Evolutionary conservation across 1,140 invertebrate species (phyloP).

Genomic region (Drosophila chauvacae): DNA sequence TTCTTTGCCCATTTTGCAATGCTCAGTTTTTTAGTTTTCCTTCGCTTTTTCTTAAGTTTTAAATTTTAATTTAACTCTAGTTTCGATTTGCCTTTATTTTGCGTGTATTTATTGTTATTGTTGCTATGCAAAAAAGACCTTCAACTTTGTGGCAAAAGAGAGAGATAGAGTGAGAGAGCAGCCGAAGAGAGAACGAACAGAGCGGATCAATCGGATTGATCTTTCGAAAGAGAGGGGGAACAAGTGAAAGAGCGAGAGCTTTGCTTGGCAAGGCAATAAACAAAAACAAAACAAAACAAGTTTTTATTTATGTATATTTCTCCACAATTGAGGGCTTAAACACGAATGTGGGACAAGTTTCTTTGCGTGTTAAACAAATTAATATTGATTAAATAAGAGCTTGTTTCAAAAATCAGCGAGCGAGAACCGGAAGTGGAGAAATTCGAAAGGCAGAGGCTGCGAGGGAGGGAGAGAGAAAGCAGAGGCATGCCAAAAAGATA

Average conservation of each 20-base stretch:
- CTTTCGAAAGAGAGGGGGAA: slow-evolving; percentile 21
- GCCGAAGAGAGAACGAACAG: slow-evolving; percentile 9
- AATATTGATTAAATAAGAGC: slow-evolving; percentile 42
- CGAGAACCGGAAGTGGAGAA: slow-evolving; percentile 50
- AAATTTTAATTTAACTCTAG: neutral
- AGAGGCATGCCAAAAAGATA: slow-evolving; percentile 61
- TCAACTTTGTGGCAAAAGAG: slow-evolving; percentile 60
- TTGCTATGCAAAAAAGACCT: slow-evolving; percentile 69
- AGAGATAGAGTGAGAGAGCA: slow-evolving; percentile 5
- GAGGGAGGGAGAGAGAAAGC: slow-evolving; percentile 58
- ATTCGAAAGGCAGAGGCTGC: slow-evolving; percentile 33
- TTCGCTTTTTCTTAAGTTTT: slow-evolving; percentile 2
- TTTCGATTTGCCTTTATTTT: slow-evolving; percentile 19
- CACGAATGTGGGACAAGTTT: slow-evolving; percentile 49
- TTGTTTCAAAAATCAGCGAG: slow-evolving; percentile 15
- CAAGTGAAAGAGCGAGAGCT: slow-evolving; percentile 24
- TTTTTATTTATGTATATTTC: slow-evolving; percentile 44
- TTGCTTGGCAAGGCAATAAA: slow-evolving; percentile 30
- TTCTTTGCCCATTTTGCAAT: neutral
- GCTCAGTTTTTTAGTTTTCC: neutral
- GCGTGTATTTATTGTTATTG: slow-evolving; percentile 20
- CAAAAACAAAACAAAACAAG: slow-evolving; percentile 55
- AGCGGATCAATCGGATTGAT: slow-evolving; percentile 29
- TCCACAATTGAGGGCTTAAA: slow-evolving; percentile 18
- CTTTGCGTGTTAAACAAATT: slow-evolving; percentile 30